Percentiles rank a stretch among this genome's conserved stretches.
phyloP scores from a whole-genome alignment of 2,797 vertebrate genomes.

The Chaetodon trifasciatus region DNA sequence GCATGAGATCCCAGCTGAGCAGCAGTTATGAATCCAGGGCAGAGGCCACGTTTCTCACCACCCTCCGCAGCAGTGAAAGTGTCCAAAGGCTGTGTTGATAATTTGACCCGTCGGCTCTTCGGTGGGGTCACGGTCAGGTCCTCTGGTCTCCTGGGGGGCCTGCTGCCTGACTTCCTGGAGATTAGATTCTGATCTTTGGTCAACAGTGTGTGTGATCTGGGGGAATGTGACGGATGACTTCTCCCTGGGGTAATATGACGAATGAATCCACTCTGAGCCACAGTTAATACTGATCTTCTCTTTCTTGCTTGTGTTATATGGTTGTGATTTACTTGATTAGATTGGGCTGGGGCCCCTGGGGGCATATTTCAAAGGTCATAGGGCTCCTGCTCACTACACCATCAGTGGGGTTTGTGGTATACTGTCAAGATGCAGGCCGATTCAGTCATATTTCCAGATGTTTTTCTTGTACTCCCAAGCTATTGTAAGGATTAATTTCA shows the following conservation, averaged over 20 bases:
- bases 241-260: slow-evolving; percentile 46
- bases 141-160: slow-evolving; percentile 19
- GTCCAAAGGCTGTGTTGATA: slow-evolving; percentile 40
- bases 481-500: slow-evolving; percentile 69
- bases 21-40: slow-evolving; percentile 60
- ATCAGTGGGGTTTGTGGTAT: slow-evolving; percentile 28
- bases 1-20: slow-evolving; percentile 52
- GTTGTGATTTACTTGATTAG: slow-evolving; percentile 65
- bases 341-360: slow-evolving; percentile 5
- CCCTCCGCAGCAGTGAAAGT: slow-evolving; percentile 20
- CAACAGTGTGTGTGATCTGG: slow-evolving; percentile 56
- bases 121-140: slow-evolving; percentile 52
- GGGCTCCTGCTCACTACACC: slow-evolving; percentile 39
- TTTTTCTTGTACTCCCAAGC: slow-evolving; percentile 41
- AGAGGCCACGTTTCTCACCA: slow-evolving; percentile 43
- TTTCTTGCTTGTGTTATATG: slow-evolving; percentile 34
- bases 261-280: slow-evolving; percentile 41
- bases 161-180: slow-evolving; percentile 53
- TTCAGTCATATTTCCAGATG: slow-evolving; percentile 59
- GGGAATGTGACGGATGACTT: slow-evolving; percentile 66
- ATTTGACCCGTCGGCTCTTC: slow-evolving; percentile 53
- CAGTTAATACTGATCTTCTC: slow-evolving; percentile 43
- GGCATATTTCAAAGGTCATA: slow-evolving; percentile 56
- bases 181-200: slow-evolving; percentile 63
- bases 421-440: slow-evolving; percentile 18